These are phyloP conservation scores for Brevimyrus niger DNA, from an alignment of 2,113 vertebrate species.

Conservation along the genomic window DNA sequence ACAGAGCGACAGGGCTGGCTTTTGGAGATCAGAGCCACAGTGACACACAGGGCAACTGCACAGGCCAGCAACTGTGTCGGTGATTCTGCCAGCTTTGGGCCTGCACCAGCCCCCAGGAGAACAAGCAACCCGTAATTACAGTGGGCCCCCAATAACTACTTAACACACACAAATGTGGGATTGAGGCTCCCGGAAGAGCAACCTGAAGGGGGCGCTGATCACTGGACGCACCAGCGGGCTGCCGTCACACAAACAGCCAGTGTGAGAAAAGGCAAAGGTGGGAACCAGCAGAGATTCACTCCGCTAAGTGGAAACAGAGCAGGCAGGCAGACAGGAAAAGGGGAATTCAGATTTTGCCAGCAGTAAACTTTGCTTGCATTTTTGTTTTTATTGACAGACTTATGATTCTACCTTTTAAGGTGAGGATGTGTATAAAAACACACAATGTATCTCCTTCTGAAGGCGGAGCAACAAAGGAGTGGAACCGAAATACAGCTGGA, in stretches of 20 bases:
- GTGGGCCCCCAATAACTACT: background rate
- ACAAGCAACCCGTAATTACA: background rate
- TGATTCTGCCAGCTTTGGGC: background rate
- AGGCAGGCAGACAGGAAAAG: background rate
- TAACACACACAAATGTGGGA: background rate
- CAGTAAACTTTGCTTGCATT: background rate
- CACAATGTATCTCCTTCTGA: background rate
- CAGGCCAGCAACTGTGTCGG: background rate
- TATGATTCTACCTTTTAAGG: background rate
- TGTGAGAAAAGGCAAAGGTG: background rate
- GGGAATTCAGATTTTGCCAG: background rate
- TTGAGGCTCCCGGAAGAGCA: background rate
- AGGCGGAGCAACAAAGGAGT: background rate
- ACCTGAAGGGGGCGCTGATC: background rate
- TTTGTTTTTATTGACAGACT: background rate
- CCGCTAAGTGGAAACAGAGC: background rate
- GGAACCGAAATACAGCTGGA: background rate
- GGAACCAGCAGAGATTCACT: background rate
- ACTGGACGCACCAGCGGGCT: background rate
- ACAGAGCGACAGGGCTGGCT: background rate
- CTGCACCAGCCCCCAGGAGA: background rate
- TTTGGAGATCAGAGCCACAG: background rate
- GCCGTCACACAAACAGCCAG: background rate
- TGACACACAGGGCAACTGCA: background rate
- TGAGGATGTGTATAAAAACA: background rate